These are phyloP conservation scores for Rhipidura dahli DNA, from an alignment of 2,113 vertebrate genomes.

Conservation along the genomic window DNA sequence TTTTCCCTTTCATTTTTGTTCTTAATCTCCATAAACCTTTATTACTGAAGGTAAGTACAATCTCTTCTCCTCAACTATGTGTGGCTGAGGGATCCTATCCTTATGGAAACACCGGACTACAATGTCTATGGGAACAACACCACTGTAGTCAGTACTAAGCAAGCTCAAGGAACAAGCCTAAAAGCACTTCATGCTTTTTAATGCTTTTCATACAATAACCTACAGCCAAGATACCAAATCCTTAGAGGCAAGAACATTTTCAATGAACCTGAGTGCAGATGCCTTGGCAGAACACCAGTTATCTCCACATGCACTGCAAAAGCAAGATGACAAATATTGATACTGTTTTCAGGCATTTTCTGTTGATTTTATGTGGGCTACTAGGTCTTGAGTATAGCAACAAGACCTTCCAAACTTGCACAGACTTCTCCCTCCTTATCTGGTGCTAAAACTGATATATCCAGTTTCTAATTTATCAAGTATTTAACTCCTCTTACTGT, in stretches of 20 bases:
- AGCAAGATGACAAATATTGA: background rate
- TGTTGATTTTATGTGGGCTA: background rate
- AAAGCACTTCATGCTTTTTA: background rate
- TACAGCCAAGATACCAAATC: background rate
- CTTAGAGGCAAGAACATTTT: background rate
- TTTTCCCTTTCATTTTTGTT: background rate
- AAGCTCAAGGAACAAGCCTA: background rate
- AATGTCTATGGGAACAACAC: fast-evolving
- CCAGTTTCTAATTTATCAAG: background rate
- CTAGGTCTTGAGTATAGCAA: background rate
- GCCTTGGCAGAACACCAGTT: background rate
- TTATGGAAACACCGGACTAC: background rate
- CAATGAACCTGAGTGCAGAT: background rate
- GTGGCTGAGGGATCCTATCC: background rate
- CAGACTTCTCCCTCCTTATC: background rate
- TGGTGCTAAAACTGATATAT: background rate
- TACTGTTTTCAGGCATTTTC: background rate
- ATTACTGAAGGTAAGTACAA: background rate
- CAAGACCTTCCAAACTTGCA: background rate
- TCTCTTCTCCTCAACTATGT: background rate
- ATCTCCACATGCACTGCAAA: background rate
- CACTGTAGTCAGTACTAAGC: background rate
- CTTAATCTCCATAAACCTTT: background rate
- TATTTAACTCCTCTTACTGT: background rate
- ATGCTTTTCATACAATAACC: background rate